Conservation (phyloP, 1,140 invertebrate genomes). For the Bombus ignitus region DNA sequence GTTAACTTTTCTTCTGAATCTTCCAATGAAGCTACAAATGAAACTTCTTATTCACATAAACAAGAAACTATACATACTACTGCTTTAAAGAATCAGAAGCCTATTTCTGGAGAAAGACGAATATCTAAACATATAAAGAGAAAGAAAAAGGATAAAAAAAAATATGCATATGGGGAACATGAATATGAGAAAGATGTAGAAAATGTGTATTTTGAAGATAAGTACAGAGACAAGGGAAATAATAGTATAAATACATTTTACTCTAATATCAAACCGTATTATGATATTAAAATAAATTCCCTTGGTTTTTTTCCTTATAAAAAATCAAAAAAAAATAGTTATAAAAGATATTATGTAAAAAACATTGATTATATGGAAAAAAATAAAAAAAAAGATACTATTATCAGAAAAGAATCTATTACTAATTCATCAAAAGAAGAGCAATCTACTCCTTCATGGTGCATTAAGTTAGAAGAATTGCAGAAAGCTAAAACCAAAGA, state of each 20-base stretch:
- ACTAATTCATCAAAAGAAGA: constrained; percentile 49
- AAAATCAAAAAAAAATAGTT: constrained; percentile 62
- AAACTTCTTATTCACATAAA: constrained; percentile 23
- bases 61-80: constrained; percentile 3
- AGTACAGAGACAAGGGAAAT: constrained; percentile 77
- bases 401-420: constrained; percentile 69
- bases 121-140: constrained; percentile 66
- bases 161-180: constrained; percentile 29
- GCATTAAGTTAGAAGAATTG: constrained; percentile 79
- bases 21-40: constrained; percentile 61
- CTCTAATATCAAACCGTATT: constrained; percentile 80
- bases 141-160: constrained; percentile 66
- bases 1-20: constrained; percentile 67
- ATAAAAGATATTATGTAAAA: constrained; percentile 75
- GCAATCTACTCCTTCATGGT: constrained; percentile 61
- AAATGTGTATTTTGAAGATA: constrained; percentile 84
- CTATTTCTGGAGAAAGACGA: constrained; percentile 12
- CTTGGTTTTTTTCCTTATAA: constrained; percentile 67
- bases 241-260: constrained; percentile 80
- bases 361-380: constrained; percentile 67
- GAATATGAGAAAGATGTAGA: constrained; percentile 74
- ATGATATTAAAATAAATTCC: constrained; percentile 69
- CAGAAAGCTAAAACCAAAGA: constrained; percentile 80
- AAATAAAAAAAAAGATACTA: constrained; percentile 64
- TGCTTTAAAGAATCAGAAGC: constrained; percentile 17